A percentile compares a stretch with the other conserved stretches of the same genome.
Evolutionary conservation across 1,140 invertebrate genomes (phyloP).

Genomic region (Drosophila repleta): DNA sequence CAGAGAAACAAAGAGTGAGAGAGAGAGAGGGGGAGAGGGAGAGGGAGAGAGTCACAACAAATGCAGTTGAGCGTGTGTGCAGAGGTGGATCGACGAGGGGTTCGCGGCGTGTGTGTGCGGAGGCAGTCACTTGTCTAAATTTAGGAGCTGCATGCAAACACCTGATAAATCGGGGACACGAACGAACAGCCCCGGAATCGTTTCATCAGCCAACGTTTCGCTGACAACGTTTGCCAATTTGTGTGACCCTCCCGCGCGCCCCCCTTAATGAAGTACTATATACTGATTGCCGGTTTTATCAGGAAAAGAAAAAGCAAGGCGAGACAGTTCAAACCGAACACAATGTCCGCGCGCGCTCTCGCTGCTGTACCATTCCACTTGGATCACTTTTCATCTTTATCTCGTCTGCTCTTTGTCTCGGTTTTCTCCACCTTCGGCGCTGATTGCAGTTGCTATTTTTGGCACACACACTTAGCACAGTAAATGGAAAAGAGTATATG

Average conservation of each 20-base stretch:
- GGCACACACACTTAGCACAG: conserved; percentile 1
- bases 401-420: conserved; percentile 5
- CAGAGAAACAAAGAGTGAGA: background rate
- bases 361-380: conserved; percentile 20
- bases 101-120: background rate
- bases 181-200: conserved; percentile 32
- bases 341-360: conserved; percentile 27
- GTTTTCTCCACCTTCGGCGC: background rate
- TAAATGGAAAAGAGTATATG: conserved; percentile 3
- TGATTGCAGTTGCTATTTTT: conserved; percentile 12
- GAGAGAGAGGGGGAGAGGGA: background rate
- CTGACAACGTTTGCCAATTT: conserved; percentile 40
- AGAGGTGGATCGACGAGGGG: conserved; percentile 16
- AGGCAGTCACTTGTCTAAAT: conserved; percentile 34
- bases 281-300: conserved; percentile 48
- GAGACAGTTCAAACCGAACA: conserved; percentile 33
- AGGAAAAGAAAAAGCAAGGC: conserved; percentile 2
- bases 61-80: too few species aligned
- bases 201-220: conserved; percentile 23
- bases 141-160: conserved; percentile 65
- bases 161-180: conserved; percentile 77
- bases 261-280: background rate
- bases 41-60: conserved; percentile 12
- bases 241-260: background rate
- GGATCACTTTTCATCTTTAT: conserved; percentile 7